These are phyloP conservation scores for Caradrina kadenii DNA, from an alignment of 2,888 invertebrate species.

Conservation along the genomic window DNA sequence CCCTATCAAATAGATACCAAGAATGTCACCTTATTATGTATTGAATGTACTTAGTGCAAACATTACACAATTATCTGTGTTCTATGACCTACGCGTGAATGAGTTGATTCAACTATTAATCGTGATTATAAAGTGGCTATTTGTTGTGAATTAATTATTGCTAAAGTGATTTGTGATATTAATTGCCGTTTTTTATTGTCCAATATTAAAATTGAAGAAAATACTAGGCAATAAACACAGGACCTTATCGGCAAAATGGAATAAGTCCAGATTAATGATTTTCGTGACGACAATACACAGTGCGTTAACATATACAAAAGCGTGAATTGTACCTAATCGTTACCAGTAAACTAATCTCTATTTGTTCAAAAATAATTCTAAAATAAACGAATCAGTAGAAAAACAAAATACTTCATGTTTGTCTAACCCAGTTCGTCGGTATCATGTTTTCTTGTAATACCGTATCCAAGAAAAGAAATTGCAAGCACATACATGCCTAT, in stretches of 20 bases:
- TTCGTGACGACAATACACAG: slow-evolving; percentile 36
- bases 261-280: slow-evolving; percentile 36
- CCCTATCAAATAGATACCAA: slow-evolving; percentile 29
- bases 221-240: slow-evolving; percentile 37
- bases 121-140: slow-evolving; percentile 28
- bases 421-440: slow-evolving; percentile 84
- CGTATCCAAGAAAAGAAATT: slow-evolving; percentile 81
- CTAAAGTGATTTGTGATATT: slow-evolving; percentile 36
- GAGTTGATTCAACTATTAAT: slow-evolving; percentile 56
- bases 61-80: slow-evolving; percentile 53
- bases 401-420: slow-evolving; percentile 47
- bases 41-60: slow-evolving; percentile 47
- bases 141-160: slow-evolving; percentile 34
- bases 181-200: slow-evolving; percentile 45
- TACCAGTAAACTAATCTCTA: slow-evolving; percentile 34
- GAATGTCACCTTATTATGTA: slow-evolving; percentile 48
- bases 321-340: slow-evolving; percentile 46
- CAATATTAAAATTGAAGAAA: slow-evolving; percentile 33
- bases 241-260: slow-evolving; percentile 16
- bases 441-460: slow-evolving; percentile 81
- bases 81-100: slow-evolving; percentile 57
- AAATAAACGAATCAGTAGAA: slow-evolving; percentile 43
- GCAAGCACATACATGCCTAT: slow-evolving; percentile 85
- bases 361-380: slow-evolving; percentile 40
- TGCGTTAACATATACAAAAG: slow-evolving; percentile 50